Conservation (phyloP, 2,888 invertebrate species). For the Troides oblongomaculatus region DNA sequence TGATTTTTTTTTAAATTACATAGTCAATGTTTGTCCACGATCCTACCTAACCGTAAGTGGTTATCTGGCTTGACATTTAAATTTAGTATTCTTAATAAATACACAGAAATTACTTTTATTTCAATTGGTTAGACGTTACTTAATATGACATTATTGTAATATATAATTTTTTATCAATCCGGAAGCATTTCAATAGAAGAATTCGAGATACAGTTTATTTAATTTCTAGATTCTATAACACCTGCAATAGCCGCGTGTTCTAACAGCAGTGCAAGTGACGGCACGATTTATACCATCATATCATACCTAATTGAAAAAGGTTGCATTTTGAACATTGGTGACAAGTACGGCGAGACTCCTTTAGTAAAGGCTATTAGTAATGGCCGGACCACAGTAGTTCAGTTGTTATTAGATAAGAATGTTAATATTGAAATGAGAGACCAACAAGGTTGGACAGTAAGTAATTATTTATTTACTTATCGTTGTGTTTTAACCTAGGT, state of each 20-base stretch:
- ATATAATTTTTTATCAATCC: too few relatives aligned
- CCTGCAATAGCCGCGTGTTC: conserved; percentile 83
- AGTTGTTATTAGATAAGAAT: conserved; percentile 74
- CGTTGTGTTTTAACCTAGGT: too few relatives aligned
- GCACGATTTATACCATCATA: conserved; percentile 70
- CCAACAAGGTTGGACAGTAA: conserved; percentile 82
- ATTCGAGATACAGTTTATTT: neutral
- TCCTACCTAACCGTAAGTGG: too few relatives aligned
- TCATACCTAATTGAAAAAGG: conserved; percentile 72
- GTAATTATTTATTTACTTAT: conserved; percentile 29
- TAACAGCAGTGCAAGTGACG: conserved; percentile 72
- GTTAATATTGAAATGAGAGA: conserved; percentile 80
- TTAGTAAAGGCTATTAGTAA: conserved; percentile 82
- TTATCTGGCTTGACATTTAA: too few relatives aligned
- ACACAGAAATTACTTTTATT: too few relatives aligned
- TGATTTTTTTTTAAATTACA: too few relatives aligned
- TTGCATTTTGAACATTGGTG: conserved; percentile 76
- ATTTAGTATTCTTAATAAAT: too few relatives aligned
- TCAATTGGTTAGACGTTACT: too few relatives aligned
- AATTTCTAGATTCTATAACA: conserved; percentile 80
- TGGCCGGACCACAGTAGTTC: conserved; percentile 75
- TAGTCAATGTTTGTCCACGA: too few relatives aligned
- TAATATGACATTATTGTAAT: too few relatives aligned
- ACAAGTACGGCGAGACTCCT: conserved; percentile 81
- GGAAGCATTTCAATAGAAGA: too few relatives aligned